Conservation (phyloP, 2,888 invertebrate genomes). For the Lamellibrachia columna region DNA sequence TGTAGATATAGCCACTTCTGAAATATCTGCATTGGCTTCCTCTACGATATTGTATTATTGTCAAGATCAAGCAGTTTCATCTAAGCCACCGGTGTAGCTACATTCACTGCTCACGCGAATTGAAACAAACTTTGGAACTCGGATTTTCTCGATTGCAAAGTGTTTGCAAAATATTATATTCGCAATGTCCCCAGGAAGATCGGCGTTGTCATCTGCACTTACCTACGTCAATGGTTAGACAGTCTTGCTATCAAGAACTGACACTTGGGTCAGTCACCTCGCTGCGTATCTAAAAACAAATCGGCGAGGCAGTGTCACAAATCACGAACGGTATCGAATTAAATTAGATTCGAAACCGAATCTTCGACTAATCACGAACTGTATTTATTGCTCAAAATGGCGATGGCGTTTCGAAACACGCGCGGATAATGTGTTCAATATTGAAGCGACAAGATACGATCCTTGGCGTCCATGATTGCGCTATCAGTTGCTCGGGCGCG, state of each 20-base stretch:
- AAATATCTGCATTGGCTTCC: no score
- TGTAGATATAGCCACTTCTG: no score
- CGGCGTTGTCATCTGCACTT: background rate
- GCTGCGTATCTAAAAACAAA: background rate
- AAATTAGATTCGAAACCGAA: constrained; percentile 12
- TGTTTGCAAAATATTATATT: no score
- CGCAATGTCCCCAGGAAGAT: background rate
- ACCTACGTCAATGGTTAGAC: background rate
- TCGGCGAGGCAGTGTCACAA: background rate
- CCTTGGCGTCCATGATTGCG: background rate
- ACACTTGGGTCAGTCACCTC: background rate
- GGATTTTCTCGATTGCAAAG: no score
- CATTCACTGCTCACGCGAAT: no score
- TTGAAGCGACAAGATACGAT: background rate
- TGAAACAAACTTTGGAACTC: no score
- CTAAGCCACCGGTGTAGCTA: no score
- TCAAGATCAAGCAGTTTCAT: no score
- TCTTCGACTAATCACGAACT: background rate
- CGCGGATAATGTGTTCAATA: background rate
- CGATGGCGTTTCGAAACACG: constrained; percentile 16
- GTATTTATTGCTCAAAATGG: background rate
- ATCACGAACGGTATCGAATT: constrained; percentile 4
- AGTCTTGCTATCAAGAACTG: background rate
- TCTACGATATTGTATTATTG: no score
- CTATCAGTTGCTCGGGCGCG: background rate